Evolutionary conservation across 2,113 vertebrate genomes (phyloP).

Genomic region (Cyanoderma ruficeps): DNA sequence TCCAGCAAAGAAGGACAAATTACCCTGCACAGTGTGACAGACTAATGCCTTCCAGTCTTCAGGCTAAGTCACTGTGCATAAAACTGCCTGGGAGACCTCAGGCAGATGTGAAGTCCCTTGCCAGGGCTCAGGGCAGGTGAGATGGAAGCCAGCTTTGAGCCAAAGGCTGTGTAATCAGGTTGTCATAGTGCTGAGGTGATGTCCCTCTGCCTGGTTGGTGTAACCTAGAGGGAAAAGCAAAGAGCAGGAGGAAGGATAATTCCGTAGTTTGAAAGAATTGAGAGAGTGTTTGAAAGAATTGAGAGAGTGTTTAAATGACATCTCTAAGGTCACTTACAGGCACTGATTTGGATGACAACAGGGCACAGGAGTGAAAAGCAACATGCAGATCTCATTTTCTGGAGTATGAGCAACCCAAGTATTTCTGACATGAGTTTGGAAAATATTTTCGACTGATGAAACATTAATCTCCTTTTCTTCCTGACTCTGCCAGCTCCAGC

Average conservation of each 20-base stretch:
- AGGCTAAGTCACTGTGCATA: background rate
- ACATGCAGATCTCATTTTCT: background rate
- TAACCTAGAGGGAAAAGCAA: background rate
- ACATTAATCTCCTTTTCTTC: background rate
- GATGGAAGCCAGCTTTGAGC: background rate
- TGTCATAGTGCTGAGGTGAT: background rate
- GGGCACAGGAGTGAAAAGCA: background rate
- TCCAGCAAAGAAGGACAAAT: background rate
- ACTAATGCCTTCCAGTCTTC: background rate
- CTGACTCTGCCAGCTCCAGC: background rate
- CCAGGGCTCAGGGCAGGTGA: background rate
- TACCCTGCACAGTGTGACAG: rapidly evolving
- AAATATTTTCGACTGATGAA: background rate
- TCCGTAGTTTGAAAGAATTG: rapidly evolving
- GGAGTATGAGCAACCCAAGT: background rate
- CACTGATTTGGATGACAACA: background rate
- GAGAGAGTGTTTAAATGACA: background rate
- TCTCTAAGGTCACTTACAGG: background rate
- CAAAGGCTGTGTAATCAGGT: rapidly evolving
- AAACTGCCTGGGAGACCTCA: background rate
- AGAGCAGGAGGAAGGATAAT: background rate
- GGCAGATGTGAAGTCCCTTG: background rate
- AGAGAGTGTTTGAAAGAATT: background rate
- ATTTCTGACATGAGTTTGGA: background rate
- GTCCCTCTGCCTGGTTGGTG: background rate